Evolutionary conservation across 1,140 invertebrate genomes (phyloP), one percentile per base, ranked within the genome.

Genomic region (Zaprionus capensis): DNA sequence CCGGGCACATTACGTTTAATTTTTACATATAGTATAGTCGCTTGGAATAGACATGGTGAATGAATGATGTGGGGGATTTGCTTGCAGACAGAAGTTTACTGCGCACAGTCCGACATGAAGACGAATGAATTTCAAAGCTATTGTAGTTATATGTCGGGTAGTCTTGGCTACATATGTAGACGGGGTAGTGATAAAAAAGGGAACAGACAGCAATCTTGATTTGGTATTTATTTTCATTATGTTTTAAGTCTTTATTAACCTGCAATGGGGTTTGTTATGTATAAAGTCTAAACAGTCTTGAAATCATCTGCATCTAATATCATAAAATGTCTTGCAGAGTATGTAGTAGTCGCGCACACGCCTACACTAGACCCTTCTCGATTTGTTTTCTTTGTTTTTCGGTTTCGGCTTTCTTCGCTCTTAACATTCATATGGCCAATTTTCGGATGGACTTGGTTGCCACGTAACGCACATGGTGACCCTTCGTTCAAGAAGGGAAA

Each of bases 1-100:
- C 84, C 70, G 73, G 73, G 82, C 85, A 82, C 79, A 90, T 90
- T 91, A 91, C 79, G 82, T 86, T 91, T 90, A 90, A 91, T 90
- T 90, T 91, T 78, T 76, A 85, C 64, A 56, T 69, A 51, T 51
- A 51, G 46, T 24, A 51, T 51, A 51, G 46, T 51, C 46, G 46
- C 46, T 24, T 24, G 9, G 64, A 56, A 70, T 67, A 78, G 57
- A 65, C 44, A 76, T 46, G 75, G 70, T 56, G 78, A 67, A 81
- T 82, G 85, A 88, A 83, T 86, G 80, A 76, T 78, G 78, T 73
- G 41, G 83, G 83, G 82, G 83, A 86, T 80, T 82, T 73, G 55
- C 49, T 55, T 24, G 46, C 57, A 82, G 76, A 63, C 65, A 58
- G 63, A 34, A 71, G 17, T 71, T 76, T 64, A 59, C 68, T 65